Evolutionary conservation across 1,140 invertebrate genomes (phyloP).

Genomic region (Vollenhovia emeryi): DNA sequence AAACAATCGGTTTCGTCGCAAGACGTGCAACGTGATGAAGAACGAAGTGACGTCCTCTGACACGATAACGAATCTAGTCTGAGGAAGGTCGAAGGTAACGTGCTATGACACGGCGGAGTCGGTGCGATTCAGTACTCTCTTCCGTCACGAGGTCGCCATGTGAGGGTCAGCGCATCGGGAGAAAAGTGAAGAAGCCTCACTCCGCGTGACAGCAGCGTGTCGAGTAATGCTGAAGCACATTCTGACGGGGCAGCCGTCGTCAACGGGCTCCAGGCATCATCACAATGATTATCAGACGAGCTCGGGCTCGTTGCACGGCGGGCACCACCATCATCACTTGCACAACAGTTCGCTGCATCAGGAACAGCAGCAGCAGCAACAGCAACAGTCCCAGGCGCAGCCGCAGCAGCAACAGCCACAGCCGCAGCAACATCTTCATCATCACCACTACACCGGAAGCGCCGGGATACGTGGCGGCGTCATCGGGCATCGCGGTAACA

Average conservation of each 20-base stretch:
- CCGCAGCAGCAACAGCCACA: conserved; percentile 52
- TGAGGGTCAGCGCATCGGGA: conserved; percentile 41
- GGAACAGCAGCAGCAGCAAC: conserved; percentile 64
- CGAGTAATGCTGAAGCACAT: conserved; percentile 86
- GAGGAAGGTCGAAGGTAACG: not conserved
- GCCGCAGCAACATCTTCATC: conserved; percentile 67
- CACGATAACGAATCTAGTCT: conserved; percentile 1
- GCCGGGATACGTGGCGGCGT: conserved; percentile 48
- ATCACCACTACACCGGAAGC: conserved; percentile 66
- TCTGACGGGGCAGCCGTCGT: conserved; percentile 83
- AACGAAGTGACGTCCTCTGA: not conserved
- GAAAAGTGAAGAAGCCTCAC: conserved; percentile 52
- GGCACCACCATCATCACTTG: conserved; percentile 73
- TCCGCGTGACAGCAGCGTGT: conserved; percentile 65
- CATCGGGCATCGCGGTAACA: conserved; percentile 56
- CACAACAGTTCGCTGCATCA: conserved; percentile 73
- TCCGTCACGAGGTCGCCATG: conserved; percentile 59
- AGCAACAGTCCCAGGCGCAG: conserved; percentile 37
- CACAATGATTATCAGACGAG: conserved; percentile 81
- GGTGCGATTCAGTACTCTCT: not conserved
- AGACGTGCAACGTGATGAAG: not conserved
- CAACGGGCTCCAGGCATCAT: conserved; percentile 82
- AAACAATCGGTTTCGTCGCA: not conserved
- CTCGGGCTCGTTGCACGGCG: conserved; percentile 71
- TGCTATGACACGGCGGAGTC: conserved; percentile 31